Evolutionary conservation across 2,113 vertebrate genomes (phyloP).

Genomic region (Strix aluco): DNA sequence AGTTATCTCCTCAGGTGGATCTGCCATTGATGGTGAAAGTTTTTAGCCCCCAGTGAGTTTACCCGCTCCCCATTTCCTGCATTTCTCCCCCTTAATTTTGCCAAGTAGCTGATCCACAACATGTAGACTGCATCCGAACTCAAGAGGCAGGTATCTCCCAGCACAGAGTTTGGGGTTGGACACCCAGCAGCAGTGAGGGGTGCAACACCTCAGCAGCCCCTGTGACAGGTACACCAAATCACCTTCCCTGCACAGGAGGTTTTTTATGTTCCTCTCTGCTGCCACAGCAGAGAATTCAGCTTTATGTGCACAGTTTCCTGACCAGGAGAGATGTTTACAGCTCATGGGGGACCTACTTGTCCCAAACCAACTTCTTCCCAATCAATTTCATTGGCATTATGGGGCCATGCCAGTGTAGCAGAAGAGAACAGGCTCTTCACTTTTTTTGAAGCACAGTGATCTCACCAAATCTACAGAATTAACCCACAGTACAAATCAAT

Average conservation of each 20-base stretch:
- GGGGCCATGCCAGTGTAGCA: background rate
- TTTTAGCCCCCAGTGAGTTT: background rate
- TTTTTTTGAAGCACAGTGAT: background rate
- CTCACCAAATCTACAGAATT: background rate
- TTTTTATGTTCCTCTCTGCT: background rate
- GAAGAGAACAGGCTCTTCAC: background rate
- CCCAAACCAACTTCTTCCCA: background rate
- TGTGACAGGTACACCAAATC: background rate
- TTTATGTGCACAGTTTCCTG: background rate
- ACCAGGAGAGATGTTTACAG: background rate
- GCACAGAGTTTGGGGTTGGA: background rate
- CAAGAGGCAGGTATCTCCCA: background rate
- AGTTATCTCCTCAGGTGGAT: background rate
- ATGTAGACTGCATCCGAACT: background rate
- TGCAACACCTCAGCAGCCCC: background rate
- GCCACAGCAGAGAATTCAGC: background rate
- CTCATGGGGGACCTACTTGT: background rate
- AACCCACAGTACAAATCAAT: background rate
- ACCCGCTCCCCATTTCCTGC: background rate
- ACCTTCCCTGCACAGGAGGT: background rate
- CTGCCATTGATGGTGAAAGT: background rate
- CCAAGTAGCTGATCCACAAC: background rate
- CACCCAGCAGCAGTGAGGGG: no score
- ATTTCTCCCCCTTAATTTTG: background rate
- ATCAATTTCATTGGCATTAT: slow-evolving; percentile 5